These are phyloP conservation scores for Hypomecis punctinalis DNA, from an alignment of 2,888 invertebrate species.

Conservation along the genomic window DNA sequence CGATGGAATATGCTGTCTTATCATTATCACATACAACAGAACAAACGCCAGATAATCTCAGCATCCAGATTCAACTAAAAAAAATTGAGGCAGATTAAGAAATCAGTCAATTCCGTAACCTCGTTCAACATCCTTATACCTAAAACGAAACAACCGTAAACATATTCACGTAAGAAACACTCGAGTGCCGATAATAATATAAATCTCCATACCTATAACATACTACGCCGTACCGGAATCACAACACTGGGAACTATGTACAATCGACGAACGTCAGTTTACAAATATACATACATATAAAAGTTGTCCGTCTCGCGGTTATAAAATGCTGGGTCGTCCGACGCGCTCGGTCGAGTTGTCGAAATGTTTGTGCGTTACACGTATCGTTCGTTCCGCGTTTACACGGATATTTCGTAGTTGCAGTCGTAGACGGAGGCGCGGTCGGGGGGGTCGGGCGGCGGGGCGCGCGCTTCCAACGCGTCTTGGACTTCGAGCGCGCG, in stretches of 20 bases:
- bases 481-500: slow-evolving; percentile 96
- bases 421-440: slow-evolving; percentile 96
- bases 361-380: slow-evolving; percentile 32
- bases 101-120: slow-evolving; percentile 71
- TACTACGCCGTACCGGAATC: slow-evolving; percentile 67
- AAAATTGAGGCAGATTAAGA: slow-evolving; percentile 65
- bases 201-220: slow-evolving; percentile 40
- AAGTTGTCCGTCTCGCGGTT: slow-evolving; percentile 36
- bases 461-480: slow-evolving; percentile 91
- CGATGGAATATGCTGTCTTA: not conserved
- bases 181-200: slow-evolving; percentile 44
- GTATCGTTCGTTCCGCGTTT: slow-evolving; percentile 66
- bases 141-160: slow-evolving; percentile 51
- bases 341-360: not conserved
- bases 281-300: slow-evolving; percentile 78
- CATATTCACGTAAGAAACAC: slow-evolving; percentile 42
- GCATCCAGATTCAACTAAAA: slow-evolving; percentile 51
- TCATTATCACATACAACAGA: slow-evolving; percentile 20
- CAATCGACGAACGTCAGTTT: slow-evolving; percentile 51
- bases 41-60: slow-evolving; percentile 25
- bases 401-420: slow-evolving; percentile 98
- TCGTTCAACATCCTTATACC: slow-evolving; percentile 51
- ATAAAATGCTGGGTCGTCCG: slow-evolving; percentile 7
- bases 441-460: slow-evolving; percentile 87
- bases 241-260: slow-evolving; percentile 79